These are phyloP conservation scores for Hoplodrina ambigua DNA, from an alignment of 2,888 invertebrate genomes.

Conservation along the genomic window DNA sequence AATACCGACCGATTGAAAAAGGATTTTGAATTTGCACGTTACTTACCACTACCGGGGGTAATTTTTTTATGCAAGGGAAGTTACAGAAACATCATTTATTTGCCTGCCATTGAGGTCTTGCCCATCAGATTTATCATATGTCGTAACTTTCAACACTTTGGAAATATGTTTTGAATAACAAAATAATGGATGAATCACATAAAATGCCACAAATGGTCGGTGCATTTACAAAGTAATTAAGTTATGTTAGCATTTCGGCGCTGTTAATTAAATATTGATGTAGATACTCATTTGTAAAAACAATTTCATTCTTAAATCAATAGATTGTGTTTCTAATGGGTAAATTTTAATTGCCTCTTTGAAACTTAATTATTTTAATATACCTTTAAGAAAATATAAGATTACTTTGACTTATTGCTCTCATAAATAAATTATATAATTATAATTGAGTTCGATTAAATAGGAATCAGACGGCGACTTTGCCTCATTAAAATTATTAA, in stretches of 20 bases:
- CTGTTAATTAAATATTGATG: conserved; percentile 52
- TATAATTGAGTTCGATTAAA: conserved; percentile 40
- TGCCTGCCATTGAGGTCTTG: neutral
- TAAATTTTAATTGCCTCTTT: conserved; percentile 3
- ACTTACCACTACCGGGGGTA: neutral
- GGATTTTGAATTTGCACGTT: neutral
- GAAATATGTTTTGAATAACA: conserved; percentile 15
- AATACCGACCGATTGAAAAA: neutral
- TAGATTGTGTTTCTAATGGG: conserved; percentile 3
- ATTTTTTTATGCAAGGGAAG: neutral
- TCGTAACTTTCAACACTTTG: conserved; percentile 31
- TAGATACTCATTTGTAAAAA: conserved; percentile 45
- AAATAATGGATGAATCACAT: conserved; percentile 51
- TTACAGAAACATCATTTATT: neutral
- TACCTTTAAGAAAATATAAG: conserved; percentile 18
- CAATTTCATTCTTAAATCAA: conserved; percentile 33
- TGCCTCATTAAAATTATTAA: conserved; percentile 36
- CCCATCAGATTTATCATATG: conserved; percentile 17
- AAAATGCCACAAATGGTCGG: conserved; percentile 55
- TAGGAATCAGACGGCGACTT: conserved; percentile 29
- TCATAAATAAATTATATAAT: conserved; percentile 13
- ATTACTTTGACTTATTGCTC: conserved; percentile 33
- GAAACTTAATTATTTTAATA: conserved; percentile 7
- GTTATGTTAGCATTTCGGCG: conserved; percentile 62
- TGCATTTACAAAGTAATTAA: conserved; percentile 64